Percentiles rank a stretch among this genome's conserved stretches.
Conservation (phyloP, 2,113 vertebrate genomes). For the Colistium nudipinnis region DNA sequence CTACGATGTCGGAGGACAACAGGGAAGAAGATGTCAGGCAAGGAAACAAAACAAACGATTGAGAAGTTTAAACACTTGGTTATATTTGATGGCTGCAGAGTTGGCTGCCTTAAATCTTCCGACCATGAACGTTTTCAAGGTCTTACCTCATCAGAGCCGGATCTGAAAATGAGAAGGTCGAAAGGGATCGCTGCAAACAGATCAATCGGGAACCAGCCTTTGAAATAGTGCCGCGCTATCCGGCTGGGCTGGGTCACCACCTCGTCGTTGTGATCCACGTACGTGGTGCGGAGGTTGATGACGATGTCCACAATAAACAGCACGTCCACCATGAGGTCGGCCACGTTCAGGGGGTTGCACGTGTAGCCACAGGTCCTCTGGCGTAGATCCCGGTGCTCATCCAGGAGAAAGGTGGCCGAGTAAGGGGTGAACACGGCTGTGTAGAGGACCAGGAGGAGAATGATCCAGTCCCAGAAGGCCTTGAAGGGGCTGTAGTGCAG, state of each 20-base stretch:
- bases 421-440: slow-evolving; percentile 95
- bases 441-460: slow-evolving; percentile 95
- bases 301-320: slow-evolving; percentile 95
- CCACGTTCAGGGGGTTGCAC: slow-evolving; percentile 90
- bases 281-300: slow-evolving; percentile 97
- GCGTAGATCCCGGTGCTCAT: slow-evolving; percentile 86
- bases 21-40: slow-evolving; percentile 25
- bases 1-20: slow-evolving; percentile 69
- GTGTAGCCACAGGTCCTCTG: slow-evolving; percentile 87
- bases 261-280: slow-evolving; percentile 91
- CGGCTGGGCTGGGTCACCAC: slow-evolving; percentile 90
- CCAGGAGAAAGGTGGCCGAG: slow-evolving; percentile 92
- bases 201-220: slow-evolving; percentile 97
- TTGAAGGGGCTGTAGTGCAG: slow-evolving; percentile 98
- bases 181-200: slow-evolving; percentile 95
- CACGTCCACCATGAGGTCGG: slow-evolving; percentile 94
- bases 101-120: not conserved
- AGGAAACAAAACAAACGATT: not conserved
- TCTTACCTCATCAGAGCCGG: slow-evolving; percentile 93
- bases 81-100: not conserved
- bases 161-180: slow-evolving; percentile 93
- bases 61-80: too few relatives aligned
- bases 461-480: slow-evolving; percentile 97
- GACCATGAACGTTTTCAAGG: too few relatives aligned
- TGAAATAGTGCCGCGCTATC: slow-evolving; percentile 94